A percentile compares a stretch with the other conserved stretches of the same genome.
Evolutionary conservation across 2,888 invertebrate species (phyloP).

Genomic region (Eristalis arbustorum): DNA sequence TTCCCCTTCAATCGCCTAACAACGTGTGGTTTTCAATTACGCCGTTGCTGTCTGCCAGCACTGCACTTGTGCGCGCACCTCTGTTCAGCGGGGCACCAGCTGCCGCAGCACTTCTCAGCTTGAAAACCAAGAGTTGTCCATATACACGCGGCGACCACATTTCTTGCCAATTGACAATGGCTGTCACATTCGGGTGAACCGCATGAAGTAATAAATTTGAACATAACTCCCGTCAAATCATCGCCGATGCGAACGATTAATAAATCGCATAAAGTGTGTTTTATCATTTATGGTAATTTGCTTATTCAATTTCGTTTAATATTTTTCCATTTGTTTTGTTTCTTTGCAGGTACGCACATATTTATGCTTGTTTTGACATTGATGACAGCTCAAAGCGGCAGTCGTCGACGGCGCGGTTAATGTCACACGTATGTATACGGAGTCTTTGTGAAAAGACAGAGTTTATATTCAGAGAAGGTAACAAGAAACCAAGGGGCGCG

Average conservation of each 20-base stretch:
- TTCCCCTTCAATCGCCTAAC: slow-evolving; percentile 10
- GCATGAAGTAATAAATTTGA: slow-evolving; percentile 38
- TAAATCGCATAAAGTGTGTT: slow-evolving; percentile 10
- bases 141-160: slow-evolving; percentile 41
- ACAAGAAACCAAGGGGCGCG: slow-evolving; percentile 15
- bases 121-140: slow-evolving; percentile 34
- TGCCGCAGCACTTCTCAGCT: slow-evolving; percentile 28
- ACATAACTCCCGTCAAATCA: slow-evolving; percentile 6
- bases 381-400: background rate
- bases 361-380: background rate
- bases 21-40: slow-evolving; percentile 55
- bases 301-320: background rate
- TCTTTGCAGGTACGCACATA: slow-evolving; percentile 29
- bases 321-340: background rate
- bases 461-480: slow-evolving; percentile 34
- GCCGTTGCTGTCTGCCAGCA: no score
- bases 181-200: slow-evolving; percentile 57
- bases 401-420: background rate
- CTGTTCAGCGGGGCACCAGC: background rate
- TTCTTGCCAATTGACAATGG: slow-evolving; percentile 50
- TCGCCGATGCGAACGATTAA: slow-evolving; percentile 30
- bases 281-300: slow-evolving; percentile 32
- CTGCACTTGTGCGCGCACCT: background rate
- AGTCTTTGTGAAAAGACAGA: background rate
- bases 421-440: background rate